Percentiles rank a stretch among this genome's conserved stretches.
These are phyloP conservation scores for Lissonota sp. DNA, from an alignment of 2,888 invertebrate genomes.

Conservation along the genomic window DNA sequence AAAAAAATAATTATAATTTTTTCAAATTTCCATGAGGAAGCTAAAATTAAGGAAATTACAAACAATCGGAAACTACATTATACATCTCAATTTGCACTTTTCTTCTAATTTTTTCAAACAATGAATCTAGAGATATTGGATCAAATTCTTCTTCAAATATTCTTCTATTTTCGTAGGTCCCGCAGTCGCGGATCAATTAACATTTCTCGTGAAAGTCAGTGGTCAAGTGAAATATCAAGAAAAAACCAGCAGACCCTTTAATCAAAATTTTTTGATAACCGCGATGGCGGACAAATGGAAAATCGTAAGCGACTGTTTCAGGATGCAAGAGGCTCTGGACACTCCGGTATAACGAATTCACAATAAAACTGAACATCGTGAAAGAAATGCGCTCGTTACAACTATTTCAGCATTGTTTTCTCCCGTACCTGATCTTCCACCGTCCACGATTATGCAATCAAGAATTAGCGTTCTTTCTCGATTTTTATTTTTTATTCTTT, in stretches of 20 bases:
- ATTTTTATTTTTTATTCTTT: conserved; percentile 78
- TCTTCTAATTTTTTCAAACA: too few species aligned
- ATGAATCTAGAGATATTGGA: too few species aligned
- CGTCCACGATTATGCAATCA: conserved; percentile 30
- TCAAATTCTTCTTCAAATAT: too few species aligned
- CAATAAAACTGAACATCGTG: background rate
- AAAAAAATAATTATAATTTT: too few species aligned
- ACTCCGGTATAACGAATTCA: conserved; percentile 48
- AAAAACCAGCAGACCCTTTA: conserved; percentile 88
- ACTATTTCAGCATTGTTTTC: background rate
- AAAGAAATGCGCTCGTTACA: background rate
- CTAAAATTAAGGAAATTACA: too few species aligned
- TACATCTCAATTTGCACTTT: too few species aligned
- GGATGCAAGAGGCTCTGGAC: conserved; percentile 87
- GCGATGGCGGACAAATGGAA: conserved; percentile 97
- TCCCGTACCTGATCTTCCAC: background rate
- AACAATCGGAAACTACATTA: too few species aligned
- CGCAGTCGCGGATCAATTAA: conserved; percentile 91
- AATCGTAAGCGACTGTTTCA: conserved; percentile 94
- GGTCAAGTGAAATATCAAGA: conserved; percentile 92
- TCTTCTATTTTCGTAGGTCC: conserved; percentile 85
- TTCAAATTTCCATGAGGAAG: too few species aligned
- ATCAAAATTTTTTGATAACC: conserved; percentile 94
- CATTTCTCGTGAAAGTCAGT: conserved; percentile 93
- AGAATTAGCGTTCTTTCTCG: conserved; percentile 59